Evolutionary conservation across 1,140 invertebrate genomes (phyloP), one percentile per base, ranked within the genome.

Genomic region (Cotesia vestalis): DNA sequence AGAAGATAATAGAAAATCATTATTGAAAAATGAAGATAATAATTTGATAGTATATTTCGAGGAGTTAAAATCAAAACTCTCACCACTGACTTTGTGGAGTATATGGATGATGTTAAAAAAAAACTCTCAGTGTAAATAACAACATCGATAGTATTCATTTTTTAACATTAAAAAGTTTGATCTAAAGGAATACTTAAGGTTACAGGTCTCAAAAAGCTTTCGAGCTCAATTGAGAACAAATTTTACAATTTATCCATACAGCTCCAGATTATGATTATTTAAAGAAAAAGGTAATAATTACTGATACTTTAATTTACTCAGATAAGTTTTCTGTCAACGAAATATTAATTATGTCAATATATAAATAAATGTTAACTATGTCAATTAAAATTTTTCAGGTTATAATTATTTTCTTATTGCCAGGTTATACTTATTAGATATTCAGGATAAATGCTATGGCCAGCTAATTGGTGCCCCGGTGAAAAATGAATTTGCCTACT

Each of bases 371-470:
- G 4, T 53, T 53, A 14, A 4, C 12, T 53, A 11, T 35, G 36
- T 66, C n/a, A n/a, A 53, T 53, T 53, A 14, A 53, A n/a, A 53
- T 36, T 66, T 38, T 66, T 5, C 35, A n/a, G 52, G 52, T 53
- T 14, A 53, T 53, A 53, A 4, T 68, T 34, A 40, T 64, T 34
- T 69, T 74, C 57, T n/a, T n/a, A n/a, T n/a, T n/a, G n/a, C n/a
- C n/a, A n/a, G n/a, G n/a, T n/a, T n/a, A n/a, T n/a, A n/a, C n/a
- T n/a, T n/a, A n/a, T n/a, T n/a, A n/a, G n/a, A n/a, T n/a, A n/a
- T n/a, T n/a, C n/a, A n/a, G n/a, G n/a, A n/a, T n/a, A n/a, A n/a
- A n/a, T n/a, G n/a, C n/a, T n/a, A n/a, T n/a, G n/a, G n/a, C n/a
- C n/a, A n/a, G n/a, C n/a, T n/a, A n/a, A n/a, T n/a, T n/a, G n/a